phyloP scores from a whole-genome alignment of 2,113 vertebrate species.

The Paradoxurus hermaphroditus region DNA sequence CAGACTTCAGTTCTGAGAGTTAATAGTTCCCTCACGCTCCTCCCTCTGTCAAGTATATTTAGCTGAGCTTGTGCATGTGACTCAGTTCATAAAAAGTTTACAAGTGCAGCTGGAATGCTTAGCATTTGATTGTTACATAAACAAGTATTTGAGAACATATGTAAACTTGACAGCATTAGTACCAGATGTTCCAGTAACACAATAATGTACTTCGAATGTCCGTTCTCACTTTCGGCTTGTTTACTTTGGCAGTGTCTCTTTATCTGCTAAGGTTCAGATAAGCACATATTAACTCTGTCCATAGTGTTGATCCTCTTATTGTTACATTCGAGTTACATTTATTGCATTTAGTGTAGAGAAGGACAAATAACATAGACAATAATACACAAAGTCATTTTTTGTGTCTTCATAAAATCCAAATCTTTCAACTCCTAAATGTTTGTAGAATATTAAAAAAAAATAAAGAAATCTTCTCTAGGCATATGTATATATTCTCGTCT shows the following conservation, averaged over 20 bases:
- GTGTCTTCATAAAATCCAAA: constrained; percentile 45
- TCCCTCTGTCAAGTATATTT: constrained; percentile 47
- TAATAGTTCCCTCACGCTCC: constrained; percentile 62
- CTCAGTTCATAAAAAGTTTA: constrained; percentile 77
- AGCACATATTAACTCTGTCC: constrained; percentile 28
- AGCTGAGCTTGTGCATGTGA: constrained; percentile 61
- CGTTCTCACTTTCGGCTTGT: constrained; percentile 46
- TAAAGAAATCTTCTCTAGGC: neutral
- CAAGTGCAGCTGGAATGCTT: constrained; percentile 68
- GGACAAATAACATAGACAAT: neutral
- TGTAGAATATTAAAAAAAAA: constrained; percentile 16
- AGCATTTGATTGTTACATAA: constrained; percentile 73
- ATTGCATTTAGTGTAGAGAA: neutral
- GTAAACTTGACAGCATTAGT: constrained; percentile 68
- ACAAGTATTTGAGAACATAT: constrained; percentile 64
- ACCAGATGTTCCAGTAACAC: constrained; percentile 69
- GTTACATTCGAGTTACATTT: constrained; percentile 11
- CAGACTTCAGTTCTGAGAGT: constrained; percentile 35
- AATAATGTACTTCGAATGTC: constrained; percentile 57
- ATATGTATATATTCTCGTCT: neutral
- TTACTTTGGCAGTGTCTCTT: constrained; percentile 62
- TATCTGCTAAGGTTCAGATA: constrained; percentile 54
- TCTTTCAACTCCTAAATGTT: constrained; percentile 27
- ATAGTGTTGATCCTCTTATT: constrained; percentile 21
- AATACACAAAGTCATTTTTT: neutral